A percentile compares a stretch with the other conserved stretches of the same genome.
Evolutionary conservation across 2,113 vertebrate species (phyloP).

Genomic region (Lichenostomus cassidix): DNA sequence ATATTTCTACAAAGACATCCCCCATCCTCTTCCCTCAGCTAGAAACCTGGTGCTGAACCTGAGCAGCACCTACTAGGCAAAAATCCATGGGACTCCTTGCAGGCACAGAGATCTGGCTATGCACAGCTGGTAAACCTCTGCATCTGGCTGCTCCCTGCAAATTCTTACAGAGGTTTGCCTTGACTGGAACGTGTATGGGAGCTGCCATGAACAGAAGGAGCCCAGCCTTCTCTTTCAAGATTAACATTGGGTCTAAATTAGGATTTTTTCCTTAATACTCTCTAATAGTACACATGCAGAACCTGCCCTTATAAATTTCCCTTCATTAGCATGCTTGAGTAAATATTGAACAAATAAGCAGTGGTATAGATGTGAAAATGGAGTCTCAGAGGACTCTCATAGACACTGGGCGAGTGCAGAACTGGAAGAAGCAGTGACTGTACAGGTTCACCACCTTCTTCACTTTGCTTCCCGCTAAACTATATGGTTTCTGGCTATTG

Average conservation of each 20-base stretch:
- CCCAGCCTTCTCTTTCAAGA: not conserved
- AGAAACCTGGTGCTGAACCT: not conserved
- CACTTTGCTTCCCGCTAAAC: not conserved
- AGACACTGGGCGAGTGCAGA: not conserved
- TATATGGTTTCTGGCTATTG: not conserved
- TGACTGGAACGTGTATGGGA: fast-evolving
- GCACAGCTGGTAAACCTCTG: not conserved
- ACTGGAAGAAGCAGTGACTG: not conserved
- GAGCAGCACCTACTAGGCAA: not conserved
- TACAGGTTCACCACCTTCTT: not conserved
- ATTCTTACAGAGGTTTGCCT: not conserved
- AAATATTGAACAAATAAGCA: not conserved
- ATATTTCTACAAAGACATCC: fast-evolving
- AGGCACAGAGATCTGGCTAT: not conserved
- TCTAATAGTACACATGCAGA: not conserved
- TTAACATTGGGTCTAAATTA: not conserved
- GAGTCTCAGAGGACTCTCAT: not conserved
- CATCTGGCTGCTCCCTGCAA: not conserved
- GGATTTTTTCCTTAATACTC: not conserved
- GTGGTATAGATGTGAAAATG: not conserved
- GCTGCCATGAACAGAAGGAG: not conserved
- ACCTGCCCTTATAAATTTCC: not conserved
- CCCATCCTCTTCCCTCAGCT: fast-evolving
- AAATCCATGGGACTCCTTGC: not conserved
- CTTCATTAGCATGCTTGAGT: not conserved